Percentiles rank a stretch among this genome's conserved stretches.
Conservation (phyloP, 2,797 vertebrate genomes). For the Lerista edwardsae region DNA sequence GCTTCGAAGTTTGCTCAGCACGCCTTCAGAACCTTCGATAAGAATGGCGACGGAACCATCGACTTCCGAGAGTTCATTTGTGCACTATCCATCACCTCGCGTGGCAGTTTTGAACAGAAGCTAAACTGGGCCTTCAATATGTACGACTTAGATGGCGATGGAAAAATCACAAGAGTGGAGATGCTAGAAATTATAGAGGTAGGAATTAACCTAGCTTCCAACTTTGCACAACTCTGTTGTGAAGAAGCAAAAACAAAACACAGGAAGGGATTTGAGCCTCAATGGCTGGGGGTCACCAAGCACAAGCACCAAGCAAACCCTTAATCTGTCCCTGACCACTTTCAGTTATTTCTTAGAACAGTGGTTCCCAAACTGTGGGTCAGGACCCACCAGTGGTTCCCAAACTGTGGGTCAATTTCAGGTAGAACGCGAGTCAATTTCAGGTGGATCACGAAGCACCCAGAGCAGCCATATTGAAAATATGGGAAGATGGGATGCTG, state of each 20-base stretch:
- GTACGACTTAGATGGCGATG: constrained; percentile 98
- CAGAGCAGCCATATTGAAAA: too few species aligned
- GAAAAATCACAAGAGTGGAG: constrained; percentile 98
- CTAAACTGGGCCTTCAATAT: constrained; percentile 99
- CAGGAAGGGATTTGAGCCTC: neutral
- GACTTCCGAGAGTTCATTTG: constrained; percentile 99
- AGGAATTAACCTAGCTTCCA: constrained; percentile 49
- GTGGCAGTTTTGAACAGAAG: constrained; percentile 99
- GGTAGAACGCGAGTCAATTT: too few species aligned
- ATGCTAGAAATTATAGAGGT: constrained; percentile 99
- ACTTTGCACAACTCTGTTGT: neutral
- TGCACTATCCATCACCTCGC: constrained; percentile 96
- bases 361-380: too few species aligned
- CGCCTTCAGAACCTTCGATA: constrained; percentile 99
- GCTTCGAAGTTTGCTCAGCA: constrained; percentile 98
- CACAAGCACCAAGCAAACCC: neutral
- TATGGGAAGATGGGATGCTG: too few species aligned
- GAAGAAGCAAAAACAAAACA: neutral
- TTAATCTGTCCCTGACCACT: neutral
- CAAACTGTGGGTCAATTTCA: too few species aligned
- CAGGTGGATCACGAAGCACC: too few species aligned
- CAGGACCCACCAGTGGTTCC: too few species aligned
- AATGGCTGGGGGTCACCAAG: neutral
- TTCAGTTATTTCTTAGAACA: too few species aligned
- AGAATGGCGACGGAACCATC: constrained; percentile 96